A percentile compares a stretch with the other conserved stretches of the same genome.
phyloP scores from a whole-genome alignment of 2,113 vertebrate species.

The Podocnemis expansa region DNA sequence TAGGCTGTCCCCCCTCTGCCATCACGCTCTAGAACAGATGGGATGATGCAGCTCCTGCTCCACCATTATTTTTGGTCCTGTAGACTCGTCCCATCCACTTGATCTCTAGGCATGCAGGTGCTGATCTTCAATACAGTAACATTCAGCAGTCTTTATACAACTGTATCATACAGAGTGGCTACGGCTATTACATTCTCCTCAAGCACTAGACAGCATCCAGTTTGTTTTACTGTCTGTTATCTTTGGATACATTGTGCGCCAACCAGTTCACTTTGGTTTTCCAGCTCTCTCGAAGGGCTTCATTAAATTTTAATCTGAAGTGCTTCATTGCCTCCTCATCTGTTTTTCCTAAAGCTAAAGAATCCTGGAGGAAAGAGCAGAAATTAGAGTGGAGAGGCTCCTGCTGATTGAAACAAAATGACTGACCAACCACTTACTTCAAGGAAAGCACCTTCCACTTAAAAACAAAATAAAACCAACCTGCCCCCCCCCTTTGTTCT shows the following conservation, averaged over 20 bases:
- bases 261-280: slow-evolving; percentile 99
- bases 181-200: not conserved
- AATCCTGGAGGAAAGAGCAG: slow-evolving; percentile 83
- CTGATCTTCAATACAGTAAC: not conserved
- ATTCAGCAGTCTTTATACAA: not conserved
- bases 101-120: not conserved
- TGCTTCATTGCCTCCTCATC: slow-evolving; percentile 97
- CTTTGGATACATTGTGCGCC: slow-evolving; percentile 96
- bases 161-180: not conserved
- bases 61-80: not conserved
- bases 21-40: not conserved
- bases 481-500: too few species aligned
- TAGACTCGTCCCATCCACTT: not conserved
- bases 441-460: too few species aligned
- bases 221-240: slow-evolving; percentile 86
- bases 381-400: not conserved
- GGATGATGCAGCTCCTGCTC: not conserved
- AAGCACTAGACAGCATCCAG: not conserved
- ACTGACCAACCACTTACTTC: not conserved
- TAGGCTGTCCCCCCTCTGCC: not conserved
- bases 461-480: not conserved
- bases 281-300: slow-evolving; percentile 97
- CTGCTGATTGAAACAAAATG: not conserved
- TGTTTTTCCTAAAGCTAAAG: slow-evolving; percentile 90
- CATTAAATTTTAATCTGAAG: slow-evolving; percentile 97